Evolutionary conservation across 1,140 invertebrate species (phyloP).

Genomic region (Drosophila navojoa): DNA sequence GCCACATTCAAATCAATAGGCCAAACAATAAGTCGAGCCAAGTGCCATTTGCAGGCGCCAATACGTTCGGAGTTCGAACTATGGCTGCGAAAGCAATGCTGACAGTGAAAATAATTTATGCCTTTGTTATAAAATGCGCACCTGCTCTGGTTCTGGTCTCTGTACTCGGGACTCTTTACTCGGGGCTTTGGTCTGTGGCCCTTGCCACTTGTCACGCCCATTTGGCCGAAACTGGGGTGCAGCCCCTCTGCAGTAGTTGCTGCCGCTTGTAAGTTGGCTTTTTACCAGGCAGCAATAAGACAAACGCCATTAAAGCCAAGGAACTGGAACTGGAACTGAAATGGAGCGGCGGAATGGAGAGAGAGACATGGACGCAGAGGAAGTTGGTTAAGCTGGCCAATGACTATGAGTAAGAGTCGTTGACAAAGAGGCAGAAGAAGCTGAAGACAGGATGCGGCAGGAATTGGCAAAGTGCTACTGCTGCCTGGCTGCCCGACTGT

Average conservation of each 20-base stretch:
- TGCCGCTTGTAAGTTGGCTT: conserved; percentile 38
- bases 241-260: conserved; percentile 11
- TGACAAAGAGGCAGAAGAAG: conserved; percentile 57
- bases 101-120: conserved; percentile 81
- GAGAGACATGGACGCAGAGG: background rate
- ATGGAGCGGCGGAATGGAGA: conserved; percentile 17
- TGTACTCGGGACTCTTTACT: conserved; percentile 1
- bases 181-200: conserved; percentile 4
- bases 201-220: conserved; percentile 38
- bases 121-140: conserved; percentile 75
- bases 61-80: background rate
- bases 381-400: conserved; percentile 39
- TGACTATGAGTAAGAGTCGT: conserved; percentile 56
- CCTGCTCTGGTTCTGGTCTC: conserved; percentile 44
- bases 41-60: conserved; percentile 45
- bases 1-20: conserved; percentile 75
- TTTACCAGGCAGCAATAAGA: conserved; percentile 53
- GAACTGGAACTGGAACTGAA: conserved; percentile 55
- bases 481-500: conserved; percentile 40
- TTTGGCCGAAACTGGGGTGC: conserved; percentile 21
- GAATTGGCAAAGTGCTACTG: conserved; percentile 53
- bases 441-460: conserved; percentile 22
- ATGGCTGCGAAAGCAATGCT: conserved; percentile 64
- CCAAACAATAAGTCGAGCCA: conserved; percentile 76
- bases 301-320: conserved; percentile 58